These are phyloP conservation scores for Saxicola maurus DNA, from an alignment of 2,797 vertebrate species.

Conservation along the genomic window DNA sequence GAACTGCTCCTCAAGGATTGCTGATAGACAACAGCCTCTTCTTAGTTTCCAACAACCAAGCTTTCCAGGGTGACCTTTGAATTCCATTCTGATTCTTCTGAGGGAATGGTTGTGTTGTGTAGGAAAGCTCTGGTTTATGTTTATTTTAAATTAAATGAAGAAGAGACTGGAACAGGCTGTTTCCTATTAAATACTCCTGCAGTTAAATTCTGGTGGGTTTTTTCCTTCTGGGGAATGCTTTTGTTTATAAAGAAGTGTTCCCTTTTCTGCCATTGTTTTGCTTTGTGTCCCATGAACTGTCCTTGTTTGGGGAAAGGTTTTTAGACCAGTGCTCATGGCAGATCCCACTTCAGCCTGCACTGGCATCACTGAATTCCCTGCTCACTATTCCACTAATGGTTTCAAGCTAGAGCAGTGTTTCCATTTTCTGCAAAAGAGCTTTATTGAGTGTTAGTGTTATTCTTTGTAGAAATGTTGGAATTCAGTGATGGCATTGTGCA, in stretches of 20 bases:
- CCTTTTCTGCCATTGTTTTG: not conserved
- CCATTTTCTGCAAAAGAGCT: not conserved
- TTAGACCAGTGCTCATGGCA: not conserved
- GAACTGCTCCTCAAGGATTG: not conserved
- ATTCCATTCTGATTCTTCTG: conserved; percentile 1
- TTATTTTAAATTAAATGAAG: conserved; percentile 44
- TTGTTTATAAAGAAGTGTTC: conserved; percentile 26
- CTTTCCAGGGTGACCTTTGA: not conserved
- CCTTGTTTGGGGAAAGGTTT: not conserved
- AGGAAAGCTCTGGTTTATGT: conserved; percentile 38
- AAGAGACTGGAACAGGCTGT: conserved; percentile 20
- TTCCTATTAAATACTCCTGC: conserved; percentile 32
- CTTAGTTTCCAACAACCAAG: not conserved
- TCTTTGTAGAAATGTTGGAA: not conserved
- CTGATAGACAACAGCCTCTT: not conserved
- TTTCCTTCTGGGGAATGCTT: not conserved
- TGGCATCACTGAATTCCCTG: not conserved
- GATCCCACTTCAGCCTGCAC: not conserved
- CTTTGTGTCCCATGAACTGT: not conserved
- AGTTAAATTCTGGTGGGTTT: not conserved
- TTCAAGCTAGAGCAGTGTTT: not conserved
- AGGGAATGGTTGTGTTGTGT: not conserved
- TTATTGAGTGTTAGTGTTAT: not conserved
- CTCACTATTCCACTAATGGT: accelerated
- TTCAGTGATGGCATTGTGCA: not conserved